Conservation (phyloP, 1,140 invertebrate species). For the Panagrolaimus sp. region DNA sequence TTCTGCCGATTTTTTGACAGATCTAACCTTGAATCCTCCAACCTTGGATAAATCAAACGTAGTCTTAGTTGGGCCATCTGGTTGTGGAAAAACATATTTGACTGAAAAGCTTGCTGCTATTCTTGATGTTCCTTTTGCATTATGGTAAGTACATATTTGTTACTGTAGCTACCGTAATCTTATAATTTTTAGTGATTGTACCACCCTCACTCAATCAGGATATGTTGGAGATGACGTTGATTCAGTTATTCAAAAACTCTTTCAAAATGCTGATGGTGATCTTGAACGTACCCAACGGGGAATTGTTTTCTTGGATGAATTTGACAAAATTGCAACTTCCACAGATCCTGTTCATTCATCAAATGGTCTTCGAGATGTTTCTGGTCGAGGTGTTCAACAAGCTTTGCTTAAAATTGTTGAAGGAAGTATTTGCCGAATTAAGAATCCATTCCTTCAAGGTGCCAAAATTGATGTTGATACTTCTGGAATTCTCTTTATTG, state of each 20-base stretch:
- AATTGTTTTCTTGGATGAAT: slow-evolving; percentile 98
- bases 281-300: slow-evolving; percentile 79
- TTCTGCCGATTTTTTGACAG: not conserved
- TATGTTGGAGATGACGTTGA: slow-evolving; percentile 99
- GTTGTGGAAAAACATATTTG: slow-evolving; percentile 2
- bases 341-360: slow-evolving; percentile 72
- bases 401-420: slow-evolving; percentile 81
- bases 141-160: slow-evolving; percentile 64
- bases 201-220: slow-evolving; percentile 97
- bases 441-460: slow-evolving; percentile 71
- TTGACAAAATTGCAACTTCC: slow-evolving; percentile 97
- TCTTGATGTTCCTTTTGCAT: slow-evolving; percentile 95
- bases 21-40: not conserved
- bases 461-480: slow-evolving; percentile 88
- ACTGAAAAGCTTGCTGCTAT: slow-evolving; percentile 68
- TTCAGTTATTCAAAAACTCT: slow-evolving; percentile 91
- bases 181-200: slow-evolving; percentile 66
- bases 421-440: slow-evolving; percentile 94
- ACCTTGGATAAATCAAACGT: slow-evolving; percentile 8
- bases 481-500: slow-evolving; percentile 96
- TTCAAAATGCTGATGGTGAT: slow-evolving; percentile 93
- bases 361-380: slow-evolving; percentile 72
- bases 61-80: slow-evolving; percentile 8
- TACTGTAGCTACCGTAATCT: not conserved
- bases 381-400: slow-evolving; percentile 93